These are phyloP conservation scores for Ophion obscuratus DNA, from an alignment of 2,888 invertebrate species.

Conservation along the genomic window DNA sequence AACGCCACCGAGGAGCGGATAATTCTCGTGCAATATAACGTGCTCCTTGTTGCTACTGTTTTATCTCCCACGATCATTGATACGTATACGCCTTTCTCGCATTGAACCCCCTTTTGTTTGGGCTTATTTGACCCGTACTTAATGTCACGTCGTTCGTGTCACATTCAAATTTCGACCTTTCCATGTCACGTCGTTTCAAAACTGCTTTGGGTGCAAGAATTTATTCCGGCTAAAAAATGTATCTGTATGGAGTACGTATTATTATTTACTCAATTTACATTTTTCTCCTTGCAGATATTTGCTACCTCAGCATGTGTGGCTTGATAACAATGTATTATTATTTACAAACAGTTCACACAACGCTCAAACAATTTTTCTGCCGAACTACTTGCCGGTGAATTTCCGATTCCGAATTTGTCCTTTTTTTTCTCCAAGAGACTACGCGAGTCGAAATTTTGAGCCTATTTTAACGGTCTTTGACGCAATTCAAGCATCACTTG, in stretches of 20 bases:
- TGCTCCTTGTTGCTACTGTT: conserved; percentile 26
- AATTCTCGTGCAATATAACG: conserved; percentile 70
- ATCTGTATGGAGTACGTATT: not conserved
- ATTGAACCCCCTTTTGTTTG: not conserved
- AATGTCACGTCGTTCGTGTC: not conserved
- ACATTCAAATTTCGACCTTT: not conserved
- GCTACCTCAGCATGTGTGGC: too few species aligned
- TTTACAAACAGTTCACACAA: too few species aligned
- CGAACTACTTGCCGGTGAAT: too few species aligned
- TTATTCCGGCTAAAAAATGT: not conserved
- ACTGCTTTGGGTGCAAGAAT: not conserved
- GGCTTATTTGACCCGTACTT: not conserved
- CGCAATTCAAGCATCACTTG: too few species aligned
- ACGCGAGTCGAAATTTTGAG: too few species aligned
- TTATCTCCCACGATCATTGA: conserved; percentile 8
- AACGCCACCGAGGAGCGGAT: conserved; percentile 42
- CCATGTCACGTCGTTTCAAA: not conserved
- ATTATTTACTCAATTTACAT: not conserved
- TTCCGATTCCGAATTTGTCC: too few species aligned
- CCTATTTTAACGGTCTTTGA: too few species aligned
- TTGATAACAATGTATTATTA: too few species aligned
- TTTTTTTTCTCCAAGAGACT: too few species aligned
- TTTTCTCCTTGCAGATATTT: too few species aligned
- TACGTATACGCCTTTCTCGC: not conserved
- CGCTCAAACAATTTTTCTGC: too few species aligned